phyloP scores from a whole-genome alignment of 2,797 vertebrate species.

The Bradypodion ventrale region DNA sequence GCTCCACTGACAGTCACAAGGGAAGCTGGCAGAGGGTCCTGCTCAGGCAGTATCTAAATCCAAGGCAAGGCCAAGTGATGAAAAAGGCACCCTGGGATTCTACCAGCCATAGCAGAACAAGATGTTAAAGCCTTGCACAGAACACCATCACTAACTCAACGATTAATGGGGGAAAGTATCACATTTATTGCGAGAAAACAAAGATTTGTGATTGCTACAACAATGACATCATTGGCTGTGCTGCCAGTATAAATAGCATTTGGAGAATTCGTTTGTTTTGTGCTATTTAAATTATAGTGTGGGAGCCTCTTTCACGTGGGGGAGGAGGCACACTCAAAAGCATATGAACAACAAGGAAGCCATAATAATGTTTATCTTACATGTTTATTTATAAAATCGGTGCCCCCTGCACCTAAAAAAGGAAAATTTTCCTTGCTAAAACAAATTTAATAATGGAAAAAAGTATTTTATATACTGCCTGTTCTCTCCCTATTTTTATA shows the following conservation, averaged over 20 bases:
- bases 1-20: neutral
- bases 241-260: slow-evolving; percentile 73
- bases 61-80: slow-evolving; percentile 26
- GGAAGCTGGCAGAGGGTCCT: neutral
- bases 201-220: slow-evolving; percentile 62
- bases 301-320: slow-evolving; percentile 60
- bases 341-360: slow-evolving; percentile 46
- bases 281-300: slow-evolving; percentile 67
- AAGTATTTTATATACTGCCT: slow-evolving; percentile 37
- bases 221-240: slow-evolving; percentile 60
- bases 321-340: neutral
- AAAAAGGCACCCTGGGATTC: slow-evolving; percentile 16
- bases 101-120: slow-evolving; percentile 45
- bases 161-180: slow-evolving; percentile 60
- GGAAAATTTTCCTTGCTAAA: slow-evolving; percentile 56
- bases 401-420: slow-evolving; percentile 63
- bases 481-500: slow-evolving; percentile 40
- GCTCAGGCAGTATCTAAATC: neutral
- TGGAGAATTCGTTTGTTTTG: slow-evolving; percentile 70
- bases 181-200: slow-evolving; percentile 67
- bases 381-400: slow-evolving; percentile 67
- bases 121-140: slow-evolving; percentile 30
- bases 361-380: slow-evolving; percentile 61
- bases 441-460: slow-evolving; percentile 48
- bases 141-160: slow-evolving; percentile 37